Percentiles rank a stretch among this genome's conserved stretches.
These are phyloP conservation scores for Marasmarcha lunaedactyla DNA, from an alignment of 2,888 invertebrate species.

Conservation along the genomic window DNA sequence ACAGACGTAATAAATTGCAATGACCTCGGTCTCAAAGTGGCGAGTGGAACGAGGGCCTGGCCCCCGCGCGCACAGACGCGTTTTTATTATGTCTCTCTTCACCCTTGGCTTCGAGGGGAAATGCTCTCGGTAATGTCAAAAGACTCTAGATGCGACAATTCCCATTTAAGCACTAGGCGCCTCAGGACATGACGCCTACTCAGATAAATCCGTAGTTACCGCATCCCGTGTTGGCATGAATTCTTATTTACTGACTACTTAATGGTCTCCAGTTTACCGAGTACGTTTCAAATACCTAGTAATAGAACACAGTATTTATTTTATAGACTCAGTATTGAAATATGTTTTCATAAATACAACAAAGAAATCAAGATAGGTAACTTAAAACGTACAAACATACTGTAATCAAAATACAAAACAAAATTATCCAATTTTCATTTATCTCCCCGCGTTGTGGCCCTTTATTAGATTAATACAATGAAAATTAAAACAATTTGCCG, in stretches of 20 bases:
- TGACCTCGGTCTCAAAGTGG: conserved; percentile 39
- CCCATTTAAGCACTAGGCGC: conserved; percentile 16
- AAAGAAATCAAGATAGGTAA: too few relatives aligned
- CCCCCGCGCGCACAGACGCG: conserved; percentile 30
- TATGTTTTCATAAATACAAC: too few relatives aligned
- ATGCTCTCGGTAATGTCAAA: conserved; percentile 30
- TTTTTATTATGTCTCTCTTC: conserved; percentile 46
- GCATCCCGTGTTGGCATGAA: conserved; percentile 16
- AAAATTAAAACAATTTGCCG: conserved; percentile 72
- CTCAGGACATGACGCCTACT: conserved; percentile 12
- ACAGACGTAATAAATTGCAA: conserved; percentile 56
- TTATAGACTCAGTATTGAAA: too few relatives aligned
- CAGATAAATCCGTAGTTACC: conserved; percentile 25
- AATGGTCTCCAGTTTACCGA: too few relatives aligned
- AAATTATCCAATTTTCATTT: conserved; percentile 37
- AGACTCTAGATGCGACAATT: conserved; percentile 19
- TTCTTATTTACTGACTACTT: too few relatives aligned
- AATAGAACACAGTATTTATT: too few relatives aligned
- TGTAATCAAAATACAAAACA: conserved; percentile 9
- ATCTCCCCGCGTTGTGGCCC: conserved; percentile 57
- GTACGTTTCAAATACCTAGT: too few relatives aligned
- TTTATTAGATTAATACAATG: conserved; percentile 69
- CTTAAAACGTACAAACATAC: too few relatives aligned
- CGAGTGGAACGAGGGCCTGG: conserved; percentile 17
- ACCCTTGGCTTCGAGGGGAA: conserved; percentile 39